phyloP scores from a whole-genome alignment of 2,113 vertebrate genomes.

The Rhabdornis inornatus region DNA sequence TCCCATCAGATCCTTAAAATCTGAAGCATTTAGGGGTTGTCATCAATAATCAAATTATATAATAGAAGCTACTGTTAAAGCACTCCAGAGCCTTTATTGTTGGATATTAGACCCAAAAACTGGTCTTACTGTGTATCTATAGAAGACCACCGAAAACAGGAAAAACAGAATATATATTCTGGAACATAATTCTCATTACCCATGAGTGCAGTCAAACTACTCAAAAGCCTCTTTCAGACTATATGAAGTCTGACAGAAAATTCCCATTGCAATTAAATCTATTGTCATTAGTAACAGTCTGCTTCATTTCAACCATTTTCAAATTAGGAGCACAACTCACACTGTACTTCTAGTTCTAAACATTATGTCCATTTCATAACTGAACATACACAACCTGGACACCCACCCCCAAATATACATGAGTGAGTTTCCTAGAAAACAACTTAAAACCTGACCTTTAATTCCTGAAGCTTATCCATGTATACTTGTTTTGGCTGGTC shows the following conservation, averaged over 20 bases:
- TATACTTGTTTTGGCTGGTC: slow-evolving; percentile 94
- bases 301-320: neutral
- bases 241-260: neutral
- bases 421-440: neutral
- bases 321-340: neutral
- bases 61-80: neutral
- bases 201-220: neutral
- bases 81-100: neutral
- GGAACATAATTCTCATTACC: neutral
- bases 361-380: neutral
- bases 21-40: neutral
- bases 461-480: slow-evolving; percentile 88
- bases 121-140: neutral
- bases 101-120: neutral
- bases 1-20: neutral
- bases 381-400: neutral
- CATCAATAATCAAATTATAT: neutral
- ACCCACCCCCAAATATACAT: neutral
- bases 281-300: neutral
- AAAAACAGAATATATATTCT: neutral
- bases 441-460: slow-evolving; percentile 77
- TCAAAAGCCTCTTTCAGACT: neutral
- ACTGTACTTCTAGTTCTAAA: neutral
- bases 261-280: neutral
- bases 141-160: neutral